A percentile compares a stretch with the other conserved stretches of the same genome.
phyloP scores from a whole-genome alignment of 2,113 vertebrate genomes.

The Struthio camelus region DNA sequence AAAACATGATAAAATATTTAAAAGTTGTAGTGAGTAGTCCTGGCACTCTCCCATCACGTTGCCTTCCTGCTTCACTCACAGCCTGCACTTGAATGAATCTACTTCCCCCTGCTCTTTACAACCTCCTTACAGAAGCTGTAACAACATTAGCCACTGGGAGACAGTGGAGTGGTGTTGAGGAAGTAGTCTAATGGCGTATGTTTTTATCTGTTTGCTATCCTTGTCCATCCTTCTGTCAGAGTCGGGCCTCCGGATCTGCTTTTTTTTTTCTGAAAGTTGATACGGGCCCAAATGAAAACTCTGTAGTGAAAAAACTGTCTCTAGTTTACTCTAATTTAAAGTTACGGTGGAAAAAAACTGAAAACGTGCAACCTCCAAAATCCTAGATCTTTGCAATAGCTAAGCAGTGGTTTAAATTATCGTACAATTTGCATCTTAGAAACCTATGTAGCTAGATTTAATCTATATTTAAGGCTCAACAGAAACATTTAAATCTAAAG shows the following conservation, averaged over 20 bases:
- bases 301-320: not conserved
- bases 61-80: not conserved
- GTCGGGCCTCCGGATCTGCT: not conserved
- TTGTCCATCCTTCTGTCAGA: not conserved
- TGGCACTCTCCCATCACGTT: not conserved
- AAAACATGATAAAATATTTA: not conserved
- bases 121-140: not conserved
- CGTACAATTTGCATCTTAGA: not conserved
- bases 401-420: not conserved
- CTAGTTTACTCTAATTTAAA: not conserved
- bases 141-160: slow-evolving; percentile 39
- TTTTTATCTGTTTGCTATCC: not conserved
- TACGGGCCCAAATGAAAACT: not conserved
- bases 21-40: not conserved
- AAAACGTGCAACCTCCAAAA: not conserved
- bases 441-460: not conserved
- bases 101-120: not conserved
- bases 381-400: not conserved
- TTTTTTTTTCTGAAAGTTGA: not conserved
- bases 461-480: not conserved
- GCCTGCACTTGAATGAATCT: not conserved
- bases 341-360: not conserved
- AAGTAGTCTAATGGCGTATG: not conserved
- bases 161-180: slow-evolving; percentile 24
- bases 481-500: not conserved